Conservation (phyloP, 2,113 vertebrate species). For the Henicopernis longicauda region DNA sequence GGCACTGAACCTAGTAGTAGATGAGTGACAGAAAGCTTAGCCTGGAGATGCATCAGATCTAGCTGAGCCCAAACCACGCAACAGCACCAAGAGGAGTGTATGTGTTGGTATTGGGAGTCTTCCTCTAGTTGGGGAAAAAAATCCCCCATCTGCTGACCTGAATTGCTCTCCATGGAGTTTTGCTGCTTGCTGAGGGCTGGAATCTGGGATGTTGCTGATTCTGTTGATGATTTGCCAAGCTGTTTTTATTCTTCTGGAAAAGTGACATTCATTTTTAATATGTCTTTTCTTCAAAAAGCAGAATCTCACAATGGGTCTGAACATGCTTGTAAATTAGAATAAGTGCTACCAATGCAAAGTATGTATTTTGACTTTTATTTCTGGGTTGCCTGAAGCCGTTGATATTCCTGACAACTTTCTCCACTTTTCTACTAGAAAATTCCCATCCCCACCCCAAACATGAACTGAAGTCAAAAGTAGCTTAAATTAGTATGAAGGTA, state of each 20-base stretch:
- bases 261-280: not conserved
- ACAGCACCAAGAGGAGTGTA: not conserved
- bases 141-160: accelerated
- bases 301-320: not conserved
- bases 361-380: not conserved
- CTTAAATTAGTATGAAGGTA: not conserved
- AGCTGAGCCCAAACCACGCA: not conserved
- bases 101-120: not conserved
- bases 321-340: not conserved
- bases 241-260: not conserved
- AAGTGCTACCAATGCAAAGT: not conserved
- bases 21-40: not conserved
- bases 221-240: not conserved
- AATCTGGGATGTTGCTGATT: not conserved
- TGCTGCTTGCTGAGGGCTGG: not conserved
- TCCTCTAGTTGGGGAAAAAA: not conserved
- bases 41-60: not conserved
- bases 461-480: not conserved
- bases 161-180: not conserved
- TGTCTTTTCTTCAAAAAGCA: not conserved
- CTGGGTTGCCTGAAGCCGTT: not conserved
- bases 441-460: not conserved
- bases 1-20: not conserved
- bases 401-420: not conserved
- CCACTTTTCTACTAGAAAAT: not conserved